phyloP scores from a whole-genome alignment of 1,140 invertebrate genomes.

The Orussus abietinus region DNA sequence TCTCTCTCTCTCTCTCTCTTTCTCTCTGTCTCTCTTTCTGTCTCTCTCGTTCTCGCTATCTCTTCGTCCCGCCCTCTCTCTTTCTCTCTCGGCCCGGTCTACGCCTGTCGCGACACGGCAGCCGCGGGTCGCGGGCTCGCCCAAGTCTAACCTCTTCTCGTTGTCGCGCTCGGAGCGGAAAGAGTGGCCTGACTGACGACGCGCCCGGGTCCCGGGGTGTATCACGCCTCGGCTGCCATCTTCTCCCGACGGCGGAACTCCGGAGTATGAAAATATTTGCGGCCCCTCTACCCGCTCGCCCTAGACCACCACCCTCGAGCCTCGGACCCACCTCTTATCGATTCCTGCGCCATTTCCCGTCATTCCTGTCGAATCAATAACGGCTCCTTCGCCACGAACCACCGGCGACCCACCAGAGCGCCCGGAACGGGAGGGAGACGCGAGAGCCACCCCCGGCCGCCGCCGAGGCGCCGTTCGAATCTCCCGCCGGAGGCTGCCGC shows the following conservation, averaged over 20 bases:
- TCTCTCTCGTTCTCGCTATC: background rate
- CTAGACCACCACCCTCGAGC: slow-evolving; percentile 4
- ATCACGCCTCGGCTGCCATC: slow-evolving; percentile 50
- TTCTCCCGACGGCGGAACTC: slow-evolving; percentile 50
- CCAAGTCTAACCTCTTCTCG: slow-evolving; percentile 25
- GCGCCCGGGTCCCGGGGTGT: slow-evolving; percentile 33
- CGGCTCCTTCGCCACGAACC: slow-evolving; percentile 22
- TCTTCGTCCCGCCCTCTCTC: background rate
- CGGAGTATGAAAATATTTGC: slow-evolving; percentile 52
- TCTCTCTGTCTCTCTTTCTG: slow-evolving; percentile 2
- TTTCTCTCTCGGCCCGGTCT: background rate
- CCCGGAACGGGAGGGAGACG: slow-evolving; percentile 23
- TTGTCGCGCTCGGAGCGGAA: background rate
- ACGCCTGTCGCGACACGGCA: too few species aligned
- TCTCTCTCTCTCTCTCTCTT: slow-evolving; percentile 9
- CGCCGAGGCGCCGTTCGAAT: slow-evolving; percentile 2
- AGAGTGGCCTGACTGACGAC: background rate
- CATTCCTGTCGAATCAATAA: slow-evolving; percentile 50
- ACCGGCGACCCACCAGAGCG: slow-evolving; percentile 19
- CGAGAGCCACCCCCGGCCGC: slow-evolving; percentile 10
- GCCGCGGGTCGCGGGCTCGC: too few species aligned
- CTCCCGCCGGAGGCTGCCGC: slow-evolving; percentile 1
- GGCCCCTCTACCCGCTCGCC: slow-evolving; percentile 25
- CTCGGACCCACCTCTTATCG: slow-evolving; percentile 46
- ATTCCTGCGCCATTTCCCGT: slow-evolving; percentile 53